Evolutionary conservation across 1,140 invertebrate genomes (phyloP).

Genomic region (Portunus trituberculatus): DNA sequence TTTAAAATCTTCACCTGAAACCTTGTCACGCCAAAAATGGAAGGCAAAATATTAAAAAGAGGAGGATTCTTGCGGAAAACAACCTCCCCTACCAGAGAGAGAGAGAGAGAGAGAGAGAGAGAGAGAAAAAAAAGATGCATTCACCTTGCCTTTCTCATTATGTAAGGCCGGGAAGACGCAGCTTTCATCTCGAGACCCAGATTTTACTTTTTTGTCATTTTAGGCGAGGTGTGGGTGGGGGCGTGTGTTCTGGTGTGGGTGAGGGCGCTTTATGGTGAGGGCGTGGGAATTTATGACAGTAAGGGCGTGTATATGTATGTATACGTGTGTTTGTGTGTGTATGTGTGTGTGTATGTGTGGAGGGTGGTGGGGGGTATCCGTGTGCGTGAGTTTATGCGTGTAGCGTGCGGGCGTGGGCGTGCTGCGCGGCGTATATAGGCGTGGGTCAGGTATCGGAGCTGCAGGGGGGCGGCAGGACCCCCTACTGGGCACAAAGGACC

Average conservation of each 20-base stretch:
- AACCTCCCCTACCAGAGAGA: not conserved
- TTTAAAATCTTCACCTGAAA: conserved; percentile 23
- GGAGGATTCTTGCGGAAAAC: not conserved
- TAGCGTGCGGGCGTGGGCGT: not conserved
- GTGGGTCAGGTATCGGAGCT: not conserved
- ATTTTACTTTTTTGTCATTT: too few species aligned
- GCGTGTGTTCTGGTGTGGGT: not conserved
- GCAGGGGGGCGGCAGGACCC: not conserved
- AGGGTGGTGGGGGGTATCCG: not conserved
- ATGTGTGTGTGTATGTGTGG: not conserved
- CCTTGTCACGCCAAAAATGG: not conserved
- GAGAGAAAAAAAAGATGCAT: not conserved
- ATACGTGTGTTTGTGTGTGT: not conserved
- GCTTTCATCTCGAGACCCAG: not conserved
- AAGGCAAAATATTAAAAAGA: not conserved
- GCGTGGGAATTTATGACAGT: not conserved
- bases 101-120: too few species aligned
- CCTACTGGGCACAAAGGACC: not conserved
- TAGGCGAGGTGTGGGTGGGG: not conserved
- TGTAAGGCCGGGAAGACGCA: not conserved
- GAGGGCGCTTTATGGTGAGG: too few species aligned
- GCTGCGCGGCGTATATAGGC: not conserved
- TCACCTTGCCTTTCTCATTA: not conserved
- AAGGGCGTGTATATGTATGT: conserved; percentile 31
- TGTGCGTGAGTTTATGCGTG: not conserved